phyloP scores from a whole-genome alignment of 2,113 vertebrate genomes.

The Callipepla squamata region DNA sequence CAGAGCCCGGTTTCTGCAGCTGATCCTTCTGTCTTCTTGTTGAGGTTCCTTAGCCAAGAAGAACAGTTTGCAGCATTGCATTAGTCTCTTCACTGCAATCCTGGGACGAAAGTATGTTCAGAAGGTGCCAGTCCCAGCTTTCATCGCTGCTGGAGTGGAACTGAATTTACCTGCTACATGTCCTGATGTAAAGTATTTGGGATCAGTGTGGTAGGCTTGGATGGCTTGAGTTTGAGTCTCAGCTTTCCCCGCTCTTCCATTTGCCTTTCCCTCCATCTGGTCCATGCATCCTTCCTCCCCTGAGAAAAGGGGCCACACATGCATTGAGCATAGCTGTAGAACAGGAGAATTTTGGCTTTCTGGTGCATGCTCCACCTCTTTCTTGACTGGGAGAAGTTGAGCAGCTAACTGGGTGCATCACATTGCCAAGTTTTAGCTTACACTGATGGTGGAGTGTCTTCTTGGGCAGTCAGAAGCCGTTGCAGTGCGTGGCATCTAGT shows the following conservation, averaged over 20 bases:
- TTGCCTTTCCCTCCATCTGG: neutral
- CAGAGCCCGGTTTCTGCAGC: neutral
- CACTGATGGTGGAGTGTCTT: neutral
- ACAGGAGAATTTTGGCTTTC: neutral
- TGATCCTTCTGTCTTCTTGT: neutral
- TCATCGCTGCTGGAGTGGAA: neutral
- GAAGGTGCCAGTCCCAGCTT: rapidly evolving
- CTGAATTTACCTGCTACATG: rapidly evolving
- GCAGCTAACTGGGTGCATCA: neutral
- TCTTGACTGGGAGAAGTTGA: neutral
- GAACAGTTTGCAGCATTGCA: neutral
- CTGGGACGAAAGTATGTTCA: neutral
- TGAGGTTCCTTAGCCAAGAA: neutral
- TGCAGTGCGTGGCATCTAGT: rapidly evolving
- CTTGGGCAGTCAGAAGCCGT: neutral
- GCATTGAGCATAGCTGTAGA: neutral
- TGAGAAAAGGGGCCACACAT: neutral
- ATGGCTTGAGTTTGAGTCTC: neutral
- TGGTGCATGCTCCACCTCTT: neutral
- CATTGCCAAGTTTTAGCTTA: rapidly evolving
- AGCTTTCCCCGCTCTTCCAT: neutral
- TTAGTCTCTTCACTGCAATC: neutral
- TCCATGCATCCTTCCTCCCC: neutral
- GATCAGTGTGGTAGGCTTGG: neutral
- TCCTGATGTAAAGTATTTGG: neutral